Conservation (phyloP, 2,888 invertebrate species). For the Chrysomela aeneicollis region DNA sequence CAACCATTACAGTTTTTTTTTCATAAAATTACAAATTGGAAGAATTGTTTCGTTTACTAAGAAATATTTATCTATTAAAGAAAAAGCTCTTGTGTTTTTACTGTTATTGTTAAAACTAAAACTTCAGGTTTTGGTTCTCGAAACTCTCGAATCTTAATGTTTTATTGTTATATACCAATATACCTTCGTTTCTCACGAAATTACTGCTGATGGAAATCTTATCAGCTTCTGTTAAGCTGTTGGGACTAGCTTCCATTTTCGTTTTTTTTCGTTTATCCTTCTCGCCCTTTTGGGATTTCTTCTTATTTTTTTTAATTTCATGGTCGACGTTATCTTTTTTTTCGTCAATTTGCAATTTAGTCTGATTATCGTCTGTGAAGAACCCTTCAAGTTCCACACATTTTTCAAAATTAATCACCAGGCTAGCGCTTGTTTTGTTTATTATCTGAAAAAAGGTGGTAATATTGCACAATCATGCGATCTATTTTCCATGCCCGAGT, state of each 20-base stretch:
- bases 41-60: too few species aligned
- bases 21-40: too few species aligned
- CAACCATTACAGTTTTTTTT: too few species aligned
- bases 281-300: background rate
- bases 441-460: background rate
- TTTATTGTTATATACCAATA: too few species aligned
- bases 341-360: background rate
- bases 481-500: too few species aligned
- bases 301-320: background rate
- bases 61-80: too few species aligned
- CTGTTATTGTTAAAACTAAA: too few species aligned
- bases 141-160: too few species aligned
- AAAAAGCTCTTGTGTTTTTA: too few species aligned
- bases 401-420: background rate
- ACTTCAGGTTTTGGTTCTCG: too few species aligned
- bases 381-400: background rate
- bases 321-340: background rate
- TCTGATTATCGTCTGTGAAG: background rate
- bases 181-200: conserved; percentile 31
- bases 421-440: background rate
- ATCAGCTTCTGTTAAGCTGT: conserved; percentile 29
- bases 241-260: background rate
- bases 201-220: conserved; percentile 22
- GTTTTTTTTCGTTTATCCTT: background rate
- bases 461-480: background rate